Percentiles rank a stretch among this genome's conserved stretches.
Conservation (phyloP, 2,797 vertebrate genomes). For the Dipus sagitta region DNA sequence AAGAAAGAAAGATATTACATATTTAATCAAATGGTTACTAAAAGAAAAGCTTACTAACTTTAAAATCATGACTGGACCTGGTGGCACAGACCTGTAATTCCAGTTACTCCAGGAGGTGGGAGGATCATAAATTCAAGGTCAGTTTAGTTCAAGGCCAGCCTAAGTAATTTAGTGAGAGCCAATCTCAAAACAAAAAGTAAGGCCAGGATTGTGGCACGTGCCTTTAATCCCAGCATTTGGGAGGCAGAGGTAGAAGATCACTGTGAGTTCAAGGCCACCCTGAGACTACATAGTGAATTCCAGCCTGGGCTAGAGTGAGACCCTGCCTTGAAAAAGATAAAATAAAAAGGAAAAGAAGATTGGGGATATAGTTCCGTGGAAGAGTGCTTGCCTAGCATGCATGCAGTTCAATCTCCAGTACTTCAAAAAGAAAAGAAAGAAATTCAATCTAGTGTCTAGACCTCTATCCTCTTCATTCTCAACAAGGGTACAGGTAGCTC, state of each 20-base stretch:
- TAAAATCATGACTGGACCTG: background rate
- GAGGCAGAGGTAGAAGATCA: too few species aligned
- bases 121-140: background rate
- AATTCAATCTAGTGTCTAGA: background rate
- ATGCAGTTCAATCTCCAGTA: background rate
- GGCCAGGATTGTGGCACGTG: too few species aligned
- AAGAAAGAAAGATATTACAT: background rate
- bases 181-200: too few species aligned
- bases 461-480: background rate
- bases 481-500: background rate
- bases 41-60: constrained; percentile 40
- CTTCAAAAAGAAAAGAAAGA: background rate
- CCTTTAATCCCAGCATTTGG: too few species aligned
- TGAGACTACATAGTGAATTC: too few species aligned
- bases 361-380: background rate
- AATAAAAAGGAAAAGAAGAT: background rate
- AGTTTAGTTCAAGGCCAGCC: background rate
- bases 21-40: constrained; percentile 23
- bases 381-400: background rate
- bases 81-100: background rate
- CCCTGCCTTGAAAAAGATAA: background rate
- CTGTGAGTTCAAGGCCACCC: too few species aligned
- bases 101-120: background rate
- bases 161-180: background rate
- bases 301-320: too few species aligned